Percentiles rank a stretch among this genome's conserved stretches.
Conservation (phyloP, 30 jellyfish, hydroid and myxozoan genomes). For the Cassiopea xamachana region DNA sequence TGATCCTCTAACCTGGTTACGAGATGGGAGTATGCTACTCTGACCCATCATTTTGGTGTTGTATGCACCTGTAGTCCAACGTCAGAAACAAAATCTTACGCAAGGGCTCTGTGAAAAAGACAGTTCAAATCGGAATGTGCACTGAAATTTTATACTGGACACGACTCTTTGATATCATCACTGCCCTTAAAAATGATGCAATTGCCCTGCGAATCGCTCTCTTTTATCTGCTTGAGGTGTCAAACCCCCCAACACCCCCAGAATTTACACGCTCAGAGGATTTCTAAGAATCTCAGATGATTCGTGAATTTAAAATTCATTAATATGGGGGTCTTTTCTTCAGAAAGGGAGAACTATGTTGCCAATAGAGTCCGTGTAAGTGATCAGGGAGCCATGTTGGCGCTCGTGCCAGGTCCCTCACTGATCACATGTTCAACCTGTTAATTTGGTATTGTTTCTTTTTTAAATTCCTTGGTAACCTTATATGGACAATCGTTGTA, state of each 20-base stretch:
- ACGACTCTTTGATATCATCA: too few relatives aligned
- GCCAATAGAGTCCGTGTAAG: background rate
- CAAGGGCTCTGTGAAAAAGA: too few relatives aligned
- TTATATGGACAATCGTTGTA: background rate
- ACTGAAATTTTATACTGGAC: too few relatives aligned
- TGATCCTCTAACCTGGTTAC: too few relatives aligned
- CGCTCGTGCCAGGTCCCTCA: background rate
- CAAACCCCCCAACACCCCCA: background rate
- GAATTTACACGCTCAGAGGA: background rate
- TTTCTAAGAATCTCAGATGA: background rate
- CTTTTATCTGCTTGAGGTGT: too few relatives aligned
- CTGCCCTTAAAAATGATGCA: background rate
- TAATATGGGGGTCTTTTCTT: background rate
- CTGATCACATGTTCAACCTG: background rate
- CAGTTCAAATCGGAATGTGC: too few relatives aligned
- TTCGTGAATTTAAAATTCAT: background rate
- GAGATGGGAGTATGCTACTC: too few relatives aligned
- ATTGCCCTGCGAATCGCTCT: background rate
- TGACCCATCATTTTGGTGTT: too few relatives aligned
- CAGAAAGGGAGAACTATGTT: background rate
- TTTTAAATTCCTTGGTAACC: background rate
- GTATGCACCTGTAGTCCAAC: too few relatives aligned
- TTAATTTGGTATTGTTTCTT: background rate
- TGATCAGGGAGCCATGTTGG: background rate
- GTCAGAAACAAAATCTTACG: too few relatives aligned